A percentile compares a stretch with the other conserved stretches of the same genome.
Conservation (phyloP, 2,888 invertebrate species). For the Brachyopa scutellaris region DNA sequence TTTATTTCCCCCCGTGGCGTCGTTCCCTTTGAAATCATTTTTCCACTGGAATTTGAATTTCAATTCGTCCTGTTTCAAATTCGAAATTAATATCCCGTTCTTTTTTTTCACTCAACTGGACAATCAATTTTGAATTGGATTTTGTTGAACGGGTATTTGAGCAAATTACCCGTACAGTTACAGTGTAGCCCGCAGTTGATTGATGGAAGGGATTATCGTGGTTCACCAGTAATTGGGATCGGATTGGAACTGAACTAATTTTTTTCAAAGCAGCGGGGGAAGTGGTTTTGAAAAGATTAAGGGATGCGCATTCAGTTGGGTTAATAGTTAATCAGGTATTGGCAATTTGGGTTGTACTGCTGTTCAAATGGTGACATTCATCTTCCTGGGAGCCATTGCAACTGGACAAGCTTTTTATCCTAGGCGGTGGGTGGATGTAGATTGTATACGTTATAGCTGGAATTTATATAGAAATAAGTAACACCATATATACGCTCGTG, state of each 20-base stretch:
- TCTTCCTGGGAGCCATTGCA: too few relatives aligned
- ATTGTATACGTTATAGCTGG: too few relatives aligned
- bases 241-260: background rate
- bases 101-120: conserved; percentile 14
- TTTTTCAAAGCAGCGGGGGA: too few relatives aligned
- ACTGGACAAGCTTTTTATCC: too few relatives aligned
- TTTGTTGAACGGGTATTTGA: conserved; percentile 13
- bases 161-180: conserved; percentile 29
- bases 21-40: conserved; percentile 7
- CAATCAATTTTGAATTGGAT: conserved; percentile 39
- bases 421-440: too few relatives aligned
- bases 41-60: conserved; percentile 31
- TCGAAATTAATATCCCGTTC: conserved; percentile 39
- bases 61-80: conserved; percentile 39
- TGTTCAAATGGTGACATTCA: too few relatives aligned
- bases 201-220: conserved; percentile 38
- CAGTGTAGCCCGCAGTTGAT: conserved; percentile 32
- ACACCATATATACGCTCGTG: too few relatives aligned
- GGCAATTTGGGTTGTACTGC: too few relatives aligned
- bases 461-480: too few relatives aligned
- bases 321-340: too few relatives aligned
- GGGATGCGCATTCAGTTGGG: too few relatives aligned
- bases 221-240: conserved; percentile 30
- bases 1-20: background rate
- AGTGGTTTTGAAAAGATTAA: too few relatives aligned